phyloP scores from a whole-genome alignment of 2,888 invertebrate species.

The Heliconius ethilla region DNA sequence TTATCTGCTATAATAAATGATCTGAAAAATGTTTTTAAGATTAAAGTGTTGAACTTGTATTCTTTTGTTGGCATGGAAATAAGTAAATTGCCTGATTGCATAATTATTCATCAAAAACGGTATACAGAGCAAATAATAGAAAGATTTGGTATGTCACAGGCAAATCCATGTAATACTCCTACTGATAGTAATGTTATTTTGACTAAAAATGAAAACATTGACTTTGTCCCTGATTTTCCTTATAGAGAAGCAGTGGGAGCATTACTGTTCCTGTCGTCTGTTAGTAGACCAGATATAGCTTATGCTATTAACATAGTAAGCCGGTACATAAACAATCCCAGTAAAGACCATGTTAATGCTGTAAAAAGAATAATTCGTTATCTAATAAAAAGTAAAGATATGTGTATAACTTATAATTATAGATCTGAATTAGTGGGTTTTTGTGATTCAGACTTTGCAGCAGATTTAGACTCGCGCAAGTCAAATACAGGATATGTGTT shows the following conservation, averaged over 20 bases:
- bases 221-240: conserved; percentile 36
- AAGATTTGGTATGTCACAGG: conserved; percentile 46
- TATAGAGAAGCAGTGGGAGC: conserved; percentile 45
- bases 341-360: conserved; percentile 39
- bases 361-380: conserved; percentile 49
- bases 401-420: conserved; percentile 47
- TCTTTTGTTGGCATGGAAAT: conserved; percentile 50
- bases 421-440: conserved; percentile 43
- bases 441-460: conserved; percentile 50
- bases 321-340: conserved; percentile 42
- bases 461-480: conserved; percentile 48
- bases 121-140: conserved; percentile 45
- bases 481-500: conserved; percentile 50
- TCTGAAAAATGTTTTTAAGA: conserved; percentile 47
- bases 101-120: conserved; percentile 44
- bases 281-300: conserved; percentile 44
- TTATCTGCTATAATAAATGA: conserved; percentile 35
- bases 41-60: conserved; percentile 44
- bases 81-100: conserved; percentile 36
- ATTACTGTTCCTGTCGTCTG: conserved; percentile 45
- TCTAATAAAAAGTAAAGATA: conserved; percentile 44
- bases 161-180: conserved; percentile 40
- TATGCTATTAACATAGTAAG: conserved; percentile 2
- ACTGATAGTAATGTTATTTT: conserved; percentile 41
- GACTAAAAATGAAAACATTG: conserved; percentile 34